Conservation (phyloP, 1,140 invertebrate species). For the Heliconius melpomene region DNA sequence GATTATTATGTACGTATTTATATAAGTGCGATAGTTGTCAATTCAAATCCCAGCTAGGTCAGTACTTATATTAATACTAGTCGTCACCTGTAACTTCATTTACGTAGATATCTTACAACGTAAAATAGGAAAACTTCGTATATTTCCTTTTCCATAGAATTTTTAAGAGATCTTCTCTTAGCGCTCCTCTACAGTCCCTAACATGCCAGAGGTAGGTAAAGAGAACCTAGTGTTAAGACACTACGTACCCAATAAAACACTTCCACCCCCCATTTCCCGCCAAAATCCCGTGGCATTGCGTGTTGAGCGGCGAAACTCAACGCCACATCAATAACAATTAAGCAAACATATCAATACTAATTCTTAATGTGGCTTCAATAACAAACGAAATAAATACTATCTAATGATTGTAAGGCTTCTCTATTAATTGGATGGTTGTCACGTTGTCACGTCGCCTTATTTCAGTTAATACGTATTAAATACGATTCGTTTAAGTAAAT, state of each 20-base stretch:
- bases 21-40: too few relatives aligned
- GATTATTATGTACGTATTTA: too few relatives aligned
- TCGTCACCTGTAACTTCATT: too few relatives aligned
- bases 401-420: neutral
- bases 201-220: too few relatives aligned
- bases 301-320: neutral
- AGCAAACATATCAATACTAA: neutral
- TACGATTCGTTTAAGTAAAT: neutral
- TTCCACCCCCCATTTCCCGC: too few relatives aligned
- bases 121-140: too few relatives aligned
- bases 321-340: neutral
- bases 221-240: neutral
- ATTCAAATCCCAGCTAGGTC: too few relatives aligned
- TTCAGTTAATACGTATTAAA: neutral
- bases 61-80: too few relatives aligned
- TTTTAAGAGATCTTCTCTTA: too few relatives aligned
- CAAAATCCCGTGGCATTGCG: neutral
- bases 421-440: constrained; percentile 7
- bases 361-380: neutral
- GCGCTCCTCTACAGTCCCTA: too few relatives aligned
- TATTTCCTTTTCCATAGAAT: too few relatives aligned
- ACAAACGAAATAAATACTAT: neutral
- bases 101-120: too few relatives aligned
- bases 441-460: neutral
- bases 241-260: neutral